Evolutionary conservation across 92 coral and sea anemone species (phyloP), one percentile per base, ranked within the genome.

Genomic region (Heteractis magnifica): DNA sequence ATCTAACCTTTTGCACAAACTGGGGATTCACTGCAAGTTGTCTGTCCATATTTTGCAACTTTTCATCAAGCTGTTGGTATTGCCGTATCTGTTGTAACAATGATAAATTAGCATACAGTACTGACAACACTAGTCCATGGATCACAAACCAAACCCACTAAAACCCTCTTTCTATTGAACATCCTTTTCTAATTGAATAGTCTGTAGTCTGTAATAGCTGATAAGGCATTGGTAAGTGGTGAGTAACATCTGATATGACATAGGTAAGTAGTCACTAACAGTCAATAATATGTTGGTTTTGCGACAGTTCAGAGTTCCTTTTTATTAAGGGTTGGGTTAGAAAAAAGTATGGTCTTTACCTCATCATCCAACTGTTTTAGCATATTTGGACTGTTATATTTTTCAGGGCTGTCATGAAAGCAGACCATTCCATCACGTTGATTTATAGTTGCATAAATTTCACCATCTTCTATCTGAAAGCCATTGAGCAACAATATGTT

Each of bases 381-480:
- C 99, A 96, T 96, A 76, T 89, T 94, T 41, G 98, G 99, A 79
- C 93, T 92, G 85, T 96, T 96, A 76, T 96, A 96, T 86, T 96
- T 96, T 80, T 96, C 98, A 10, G 99, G 94, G 87, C 94, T 96
- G 79, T 90, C 94, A 75, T 96, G 98, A 82, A 96, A 96, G 41
- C 96, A 96, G 16, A 96, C 99, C 99, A 96, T 96, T 10, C 98
- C 99, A 86, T 96, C 99, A 80, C 92, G 91, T 71, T 94, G 99
- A 83, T 96, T 92, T 49, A 96, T 96, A 72, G 97, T 92, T 50
- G 99, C 99, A 77, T 94, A 92, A 52, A 96, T 96, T 72, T 96
- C 99, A 16, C 98, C 99, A 74, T 96, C 99, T 82, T 96, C 95
- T 48, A 96, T 94, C 99, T 96, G 65, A 19, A 84, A 78, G 6